Base-by-base conservation (phyloP, 2,888 invertebrate genomes). In the Mongoloraphidia duomilia region DNA sequence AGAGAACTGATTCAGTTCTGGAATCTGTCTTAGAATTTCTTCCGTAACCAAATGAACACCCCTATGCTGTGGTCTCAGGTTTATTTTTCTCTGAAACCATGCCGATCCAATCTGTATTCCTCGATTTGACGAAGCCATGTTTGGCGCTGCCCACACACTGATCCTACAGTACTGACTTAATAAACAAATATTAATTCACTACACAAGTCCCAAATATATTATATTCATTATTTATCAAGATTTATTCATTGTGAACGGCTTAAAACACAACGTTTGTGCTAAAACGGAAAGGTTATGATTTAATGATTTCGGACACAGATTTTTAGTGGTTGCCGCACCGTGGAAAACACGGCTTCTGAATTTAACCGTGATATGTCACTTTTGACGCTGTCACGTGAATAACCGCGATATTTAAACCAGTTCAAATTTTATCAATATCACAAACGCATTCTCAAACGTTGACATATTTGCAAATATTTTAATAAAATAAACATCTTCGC, bases 51-150 rank as follows among this genome's bases (percentile, higher is more conserved):
- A 80, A 76, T 96, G 95, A 67, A 95, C 93, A 65, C 95, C 95
- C 68, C 95, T 80, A 72, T 92, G 92, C 73, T 93, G 93, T 64
- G 94, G 91, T 71, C 92, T 80, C 71, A 96, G 80, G 74, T 91
- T 90, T 70, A 96, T 85, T 77, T 93, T 93, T 73, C 89, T 85
- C 76, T 96, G 95, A 79, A 92, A 92, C 95, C 95, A 96, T 74
- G 93, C 92, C 70, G 91, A 89, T 73, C 92, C 92, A 69, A 88
- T 87, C 79, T 91, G 91, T 73, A 92, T 84, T 71, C 89, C 90
- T 67, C 72, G 69, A 65, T 75, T 75, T 73, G 85, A 84, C 72
- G 86, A 86, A 79, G 85, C 86, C 86, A 86, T 86, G 78, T 76
- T 80, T 65, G 68, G 68, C 66, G 63, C 66, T 67, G 62, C 48